Base-by-base conservation (phyloP, 2,888 invertebrate genomes). In the Cataglyphis altisquamis region DNA sequence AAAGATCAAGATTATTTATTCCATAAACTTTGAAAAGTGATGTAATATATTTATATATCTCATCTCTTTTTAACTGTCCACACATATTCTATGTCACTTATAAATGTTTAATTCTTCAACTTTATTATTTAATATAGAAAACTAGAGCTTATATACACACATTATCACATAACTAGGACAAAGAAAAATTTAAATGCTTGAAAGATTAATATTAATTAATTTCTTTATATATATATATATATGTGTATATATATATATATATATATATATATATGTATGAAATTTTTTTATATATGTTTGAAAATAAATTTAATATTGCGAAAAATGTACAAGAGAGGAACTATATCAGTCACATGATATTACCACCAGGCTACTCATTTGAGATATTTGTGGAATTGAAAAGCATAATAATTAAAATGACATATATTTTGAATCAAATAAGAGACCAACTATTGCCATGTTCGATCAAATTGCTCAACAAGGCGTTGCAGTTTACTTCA, bases 81-180 rank as follows among this genome's bases (percentile, higher is more conserved):
- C 39, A 77, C 12, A 75, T 52, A 48, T 29, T 75, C n/a, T 48
- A 48, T 52, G 45, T 52, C 10, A 39, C 63, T 81, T 41, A 52
- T 48, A 70, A 63, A 63, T 63, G 64, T 68, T 74, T 88, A 89
- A 25, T 87, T 82, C 74, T 57, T 60, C 78, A 78, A 78, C 29
- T 32, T 78, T 60, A 36, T 52, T 8, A 45, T 32, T 18, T 60
- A 70, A 70, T 60, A 70, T 45, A 60, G 36, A 60, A 57, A 77
- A 90, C 89, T 72, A 55, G 29, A 52, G 29, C 6, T 48, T 64
- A 48, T 77, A 57, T n/a, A 89, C 94, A 91, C 92, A 95, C 10
- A 32, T 41, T 29, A 9, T 55, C 21, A 67, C 1, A 29, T 36
- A 55, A n/a, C n/a, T 29, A 52, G 25, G 1, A 18, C 39, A 41